A percentile compares a stretch with the other conserved stretches of the same genome.
phyloP scores from a whole-genome alignment of 2,888 invertebrate species.

The Osedax frankpressi region DNA sequence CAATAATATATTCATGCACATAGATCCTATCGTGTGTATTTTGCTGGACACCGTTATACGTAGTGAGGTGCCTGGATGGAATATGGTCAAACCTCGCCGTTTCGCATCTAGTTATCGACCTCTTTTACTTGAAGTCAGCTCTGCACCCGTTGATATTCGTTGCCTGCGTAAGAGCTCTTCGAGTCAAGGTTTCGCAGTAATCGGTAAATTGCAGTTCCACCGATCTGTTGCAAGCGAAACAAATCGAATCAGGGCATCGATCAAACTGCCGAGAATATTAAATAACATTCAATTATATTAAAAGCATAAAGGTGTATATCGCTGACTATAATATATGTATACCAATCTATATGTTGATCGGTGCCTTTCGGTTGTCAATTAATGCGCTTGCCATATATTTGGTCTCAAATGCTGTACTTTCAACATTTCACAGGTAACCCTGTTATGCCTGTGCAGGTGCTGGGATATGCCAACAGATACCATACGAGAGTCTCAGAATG shows the following conservation, averaged over 20 bases:
- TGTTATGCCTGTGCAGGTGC: background rate
- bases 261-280: too few relatives aligned
- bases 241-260: too few relatives aligned
- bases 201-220: too few relatives aligned
- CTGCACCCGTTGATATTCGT: slow-evolving; percentile 26
- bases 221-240: too few relatives aligned
- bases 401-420: background rate
- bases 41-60: slow-evolving; percentile 22
- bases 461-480: background rate
- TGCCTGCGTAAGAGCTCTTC: slow-evolving; percentile 25
- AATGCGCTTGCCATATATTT: background rate
- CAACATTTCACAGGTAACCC: background rate
- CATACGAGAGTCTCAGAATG: too few relatives aligned
- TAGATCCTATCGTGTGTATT: slow-evolving; percentile 2
- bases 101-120: slow-evolving; percentile 23
- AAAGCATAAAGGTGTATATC: too few relatives aligned
- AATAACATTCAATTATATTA: too few relatives aligned
- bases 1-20: too few relatives aligned
- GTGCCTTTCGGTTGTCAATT: background rate
- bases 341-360: too few relatives aligned
- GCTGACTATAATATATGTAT: too few relatives aligned
- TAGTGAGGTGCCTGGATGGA: slow-evolving; percentile 25
- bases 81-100: slow-evolving; percentile 15
- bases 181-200: slow-evolving; percentile 23
- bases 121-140: slow-evolving; percentile 26